These are phyloP conservation scores for Drosophila watanabei DNA, from an alignment of 1,140 invertebrate species.

Conservation along the genomic window DNA sequence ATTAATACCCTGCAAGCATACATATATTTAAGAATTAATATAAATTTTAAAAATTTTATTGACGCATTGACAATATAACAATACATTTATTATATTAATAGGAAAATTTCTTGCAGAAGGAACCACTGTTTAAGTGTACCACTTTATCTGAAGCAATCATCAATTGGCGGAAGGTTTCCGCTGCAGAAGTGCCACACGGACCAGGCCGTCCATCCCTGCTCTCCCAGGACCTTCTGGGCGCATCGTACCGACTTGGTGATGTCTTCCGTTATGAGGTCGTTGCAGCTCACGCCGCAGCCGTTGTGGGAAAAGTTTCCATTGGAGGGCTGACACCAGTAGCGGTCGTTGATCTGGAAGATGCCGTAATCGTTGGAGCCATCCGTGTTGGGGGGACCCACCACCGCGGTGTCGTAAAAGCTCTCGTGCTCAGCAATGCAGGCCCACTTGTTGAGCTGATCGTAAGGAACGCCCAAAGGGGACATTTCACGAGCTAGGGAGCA, in stretches of 20 bases:
- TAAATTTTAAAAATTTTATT: neutral
- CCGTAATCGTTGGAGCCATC: constrained; percentile 76
- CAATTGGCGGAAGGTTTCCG: constrained; percentile 51
- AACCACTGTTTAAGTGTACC: neutral
- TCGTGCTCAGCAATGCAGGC: constrained; percentile 66
- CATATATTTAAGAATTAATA: no score
- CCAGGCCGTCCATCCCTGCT: constrained; percentile 71
- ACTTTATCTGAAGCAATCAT: constrained; percentile 43
- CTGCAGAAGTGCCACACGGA: constrained; percentile 56
- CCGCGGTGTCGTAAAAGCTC: constrained; percentile 54
- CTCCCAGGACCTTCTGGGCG: constrained; percentile 45
- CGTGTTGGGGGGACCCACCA: constrained; percentile 54
- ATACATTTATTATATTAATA: neutral
- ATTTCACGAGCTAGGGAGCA: constrained; percentile 79
- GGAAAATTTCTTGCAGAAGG: neutral
- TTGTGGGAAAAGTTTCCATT: constrained; percentile 57
- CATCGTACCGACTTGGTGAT: constrained; percentile 59
- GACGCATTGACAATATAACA: neutral
- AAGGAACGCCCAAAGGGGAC: constrained; percentile 56
- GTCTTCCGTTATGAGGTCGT: constrained; percentile 43
- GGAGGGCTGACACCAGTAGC: constrained; percentile 73
- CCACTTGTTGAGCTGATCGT: constrained; percentile 46
- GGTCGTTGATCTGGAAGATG: constrained; percentile 77
- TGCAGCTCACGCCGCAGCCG: constrained; percentile 41
- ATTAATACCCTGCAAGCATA: no score